A percentile compares a stretch with the other conserved stretches of the same genome.
Conservation (phyloP, 2,797 vertebrate species). For the Lindbergichthys nudifrons region DNA sequence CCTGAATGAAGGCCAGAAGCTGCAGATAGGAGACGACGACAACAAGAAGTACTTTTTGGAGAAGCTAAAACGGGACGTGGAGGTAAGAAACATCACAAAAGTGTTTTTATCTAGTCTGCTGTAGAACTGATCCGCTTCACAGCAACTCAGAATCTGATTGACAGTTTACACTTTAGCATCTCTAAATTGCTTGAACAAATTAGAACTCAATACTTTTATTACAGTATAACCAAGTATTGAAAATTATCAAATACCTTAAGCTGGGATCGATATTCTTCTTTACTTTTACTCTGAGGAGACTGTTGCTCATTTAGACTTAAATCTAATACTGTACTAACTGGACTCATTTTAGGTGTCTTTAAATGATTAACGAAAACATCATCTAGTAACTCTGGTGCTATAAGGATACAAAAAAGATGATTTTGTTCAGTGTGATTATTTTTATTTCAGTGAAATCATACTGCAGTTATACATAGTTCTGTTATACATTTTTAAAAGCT, state of each 20-base stretch:
- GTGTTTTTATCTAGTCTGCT: background rate
- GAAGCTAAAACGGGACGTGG: slow-evolving; percentile 93
- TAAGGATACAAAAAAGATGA: background rate
- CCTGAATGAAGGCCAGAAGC: slow-evolving; percentile 94
- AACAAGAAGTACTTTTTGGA: slow-evolving; percentile 96
- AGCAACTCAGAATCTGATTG: background rate
- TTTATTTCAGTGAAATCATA: background rate
- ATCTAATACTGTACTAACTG: background rate
- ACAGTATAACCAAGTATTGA: background rate
- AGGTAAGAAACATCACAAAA: slow-evolving; percentile 78
- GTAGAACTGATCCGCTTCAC: background rate
- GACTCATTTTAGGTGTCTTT: background rate
- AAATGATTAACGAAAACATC: no score
- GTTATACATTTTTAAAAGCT: background rate
- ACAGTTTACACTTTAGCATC: background rate
- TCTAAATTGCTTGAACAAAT: background rate
- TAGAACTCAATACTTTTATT: background rate
- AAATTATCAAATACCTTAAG: background rate
- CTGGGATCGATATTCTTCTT: background rate
- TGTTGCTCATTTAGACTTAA: background rate
- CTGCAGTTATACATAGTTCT: background rate
- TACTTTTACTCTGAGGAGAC: background rate
- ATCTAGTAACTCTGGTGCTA: background rate
- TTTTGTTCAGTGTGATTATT: background rate
- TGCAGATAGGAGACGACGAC: slow-evolving; percentile 94